A percentile compares a stretch with the other conserved stretches of the same genome.
Conservation (phyloP, 2,113 vertebrate genomes). For the Corythornis madagascariensis region DNA sequence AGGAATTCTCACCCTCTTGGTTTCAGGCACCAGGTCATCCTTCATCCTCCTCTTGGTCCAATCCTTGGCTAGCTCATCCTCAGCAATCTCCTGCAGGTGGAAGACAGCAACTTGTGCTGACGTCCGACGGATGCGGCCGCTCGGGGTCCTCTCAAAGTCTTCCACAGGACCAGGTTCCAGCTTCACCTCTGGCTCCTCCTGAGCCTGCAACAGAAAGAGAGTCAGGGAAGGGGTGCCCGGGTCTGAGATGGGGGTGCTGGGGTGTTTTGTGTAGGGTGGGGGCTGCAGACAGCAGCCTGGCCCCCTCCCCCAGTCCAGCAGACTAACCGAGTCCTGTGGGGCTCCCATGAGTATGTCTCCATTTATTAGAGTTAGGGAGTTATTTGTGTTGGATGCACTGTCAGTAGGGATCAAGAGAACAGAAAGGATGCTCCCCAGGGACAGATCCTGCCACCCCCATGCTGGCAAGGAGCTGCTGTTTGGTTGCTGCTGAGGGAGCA, state of each 20-base stretch:
- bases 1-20: constrained; percentile 84
- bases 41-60: constrained; percentile 95
- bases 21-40: constrained; percentile 96
- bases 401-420: constrained; percentile 18
- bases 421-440: constrained; percentile 24
- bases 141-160: constrained; percentile 93
- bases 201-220: constrained; percentile 27
- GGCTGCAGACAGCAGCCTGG: neutral
- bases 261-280: neutral
- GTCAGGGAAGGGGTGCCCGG: neutral
- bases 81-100: constrained; percentile 96
- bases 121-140: constrained; percentile 90
- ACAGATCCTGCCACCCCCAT: neutral
- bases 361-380: neutral
- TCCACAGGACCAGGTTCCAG: constrained; percentile 68
- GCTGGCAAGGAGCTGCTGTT: neutral
- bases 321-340: accelerated
- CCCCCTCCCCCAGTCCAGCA: neutral
- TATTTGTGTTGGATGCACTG: neutral
- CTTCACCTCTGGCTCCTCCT: constrained; percentile 67
- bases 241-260: accelerated
- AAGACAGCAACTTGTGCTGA: constrained; percentile 96
- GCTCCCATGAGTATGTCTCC: neutral
- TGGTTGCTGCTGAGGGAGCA: neutral
- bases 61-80: constrained; percentile 92